A percentile compares a stretch with the other conserved stretches of the same genome.
Evolutionary conservation across 1,140 invertebrate genomes (phyloP).

Genomic region (Drosophila asahinai): DNA sequence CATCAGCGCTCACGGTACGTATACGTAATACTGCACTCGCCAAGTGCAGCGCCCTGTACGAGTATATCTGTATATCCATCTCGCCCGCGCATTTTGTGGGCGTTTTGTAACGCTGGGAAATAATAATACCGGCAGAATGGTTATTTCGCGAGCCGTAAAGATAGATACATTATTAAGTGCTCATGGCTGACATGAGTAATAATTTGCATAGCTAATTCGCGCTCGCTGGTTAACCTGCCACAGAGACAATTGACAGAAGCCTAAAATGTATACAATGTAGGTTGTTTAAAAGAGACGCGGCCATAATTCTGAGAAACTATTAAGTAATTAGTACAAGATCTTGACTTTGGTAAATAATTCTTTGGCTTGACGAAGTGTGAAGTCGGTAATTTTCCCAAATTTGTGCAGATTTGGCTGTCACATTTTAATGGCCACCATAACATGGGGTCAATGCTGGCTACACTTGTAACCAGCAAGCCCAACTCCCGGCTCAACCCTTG

Average conservation of each 20-base stretch:
- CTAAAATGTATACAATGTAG: constrained; percentile 5
- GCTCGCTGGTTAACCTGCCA: constrained; percentile 32
- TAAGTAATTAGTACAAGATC: constrained; percentile 21
- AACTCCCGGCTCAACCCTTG: constrained; percentile 27
- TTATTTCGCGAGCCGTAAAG: constrained; percentile 54
- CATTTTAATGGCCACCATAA: constrained; percentile 20
- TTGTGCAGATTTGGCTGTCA: constrained; percentile 40
- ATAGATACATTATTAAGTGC: constrained; percentile 56
- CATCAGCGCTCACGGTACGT: constrained; percentile 45
- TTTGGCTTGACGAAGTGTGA: background rate
- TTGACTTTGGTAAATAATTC: constrained; percentile 16
- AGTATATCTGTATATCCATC: background rate
- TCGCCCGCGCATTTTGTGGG: constrained; percentile 37
- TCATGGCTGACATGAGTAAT: constrained; percentile 46
- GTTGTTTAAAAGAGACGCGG: background rate
- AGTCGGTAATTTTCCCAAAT: constrained; percentile 21
- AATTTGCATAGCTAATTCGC: constrained; percentile 50
- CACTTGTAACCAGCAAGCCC: constrained; percentile 4
- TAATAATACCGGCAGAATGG: constrained; percentile 57
- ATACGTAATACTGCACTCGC: constrained; percentile 55
- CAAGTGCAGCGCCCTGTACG: constrained; percentile 33
- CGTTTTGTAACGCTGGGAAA: constrained; percentile 39
- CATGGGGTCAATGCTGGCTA: constrained; percentile 21
- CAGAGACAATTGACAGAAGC: constrained; percentile 41
- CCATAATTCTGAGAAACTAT: constrained; percentile 21